Evolutionary conservation across 1,140 invertebrate genomes (phyloP).

Genomic region (Drosophila littoralis): DNA sequence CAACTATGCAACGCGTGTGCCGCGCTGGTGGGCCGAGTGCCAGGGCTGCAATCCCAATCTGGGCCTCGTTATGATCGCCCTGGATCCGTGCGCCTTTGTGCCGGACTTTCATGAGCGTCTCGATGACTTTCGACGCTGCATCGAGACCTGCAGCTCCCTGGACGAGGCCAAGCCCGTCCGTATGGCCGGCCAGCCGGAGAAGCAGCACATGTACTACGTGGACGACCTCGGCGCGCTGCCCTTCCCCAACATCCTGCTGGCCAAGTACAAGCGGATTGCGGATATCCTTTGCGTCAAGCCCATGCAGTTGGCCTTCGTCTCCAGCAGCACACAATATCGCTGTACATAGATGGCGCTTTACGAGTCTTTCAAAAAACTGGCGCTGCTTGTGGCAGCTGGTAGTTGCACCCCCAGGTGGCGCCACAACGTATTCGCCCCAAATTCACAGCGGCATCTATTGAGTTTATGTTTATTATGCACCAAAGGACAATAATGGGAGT

Average conservation of each 20-base stretch:
- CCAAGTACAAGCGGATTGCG: constrained; percentile 41
- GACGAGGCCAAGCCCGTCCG: constrained; percentile 8
- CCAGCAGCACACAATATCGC: constrained; percentile 4
- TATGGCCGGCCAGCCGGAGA: constrained; percentile 43
- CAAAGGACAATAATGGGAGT: constrained; percentile 5
- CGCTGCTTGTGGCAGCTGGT: too few relatives aligned
- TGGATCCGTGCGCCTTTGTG: constrained; percentile 51
- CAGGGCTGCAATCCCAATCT: constrained; percentile 28
- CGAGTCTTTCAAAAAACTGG: background rate
- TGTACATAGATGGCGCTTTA: background rate
- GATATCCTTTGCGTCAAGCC: constrained; percentile 35
- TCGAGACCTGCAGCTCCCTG: constrained; percentile 9
- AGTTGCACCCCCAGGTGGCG: constrained; percentile 4
- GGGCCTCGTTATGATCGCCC: constrained; percentile 48
- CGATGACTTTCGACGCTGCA: constrained; percentile 42
- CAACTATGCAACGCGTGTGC: constrained; percentile 40
- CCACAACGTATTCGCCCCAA: constrained; percentile 13
- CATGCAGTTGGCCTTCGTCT: constrained; percentile 35
- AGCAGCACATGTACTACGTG: constrained; percentile 47
- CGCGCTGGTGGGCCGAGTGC: constrained; percentile 10
- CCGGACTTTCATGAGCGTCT: constrained; percentile 43
- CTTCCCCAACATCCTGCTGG: constrained; percentile 31
- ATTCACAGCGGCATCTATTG: constrained; percentile 16
- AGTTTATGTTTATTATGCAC: background rate
- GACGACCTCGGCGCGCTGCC: constrained; percentile 41